phyloP scores from a whole-genome alignment of 2,888 invertebrate species.

The Pollenia griseotomentosa region DNA sequence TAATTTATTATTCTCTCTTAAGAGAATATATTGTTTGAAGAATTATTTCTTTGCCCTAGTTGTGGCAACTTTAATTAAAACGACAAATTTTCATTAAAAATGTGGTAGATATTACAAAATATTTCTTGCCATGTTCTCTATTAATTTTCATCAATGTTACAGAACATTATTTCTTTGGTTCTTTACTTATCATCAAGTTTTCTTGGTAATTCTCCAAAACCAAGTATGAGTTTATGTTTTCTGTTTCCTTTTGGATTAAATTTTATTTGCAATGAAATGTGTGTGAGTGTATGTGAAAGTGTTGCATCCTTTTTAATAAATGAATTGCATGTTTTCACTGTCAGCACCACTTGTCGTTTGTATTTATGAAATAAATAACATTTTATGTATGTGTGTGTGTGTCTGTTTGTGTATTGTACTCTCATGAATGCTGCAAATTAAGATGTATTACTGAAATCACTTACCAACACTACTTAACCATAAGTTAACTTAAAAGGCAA shows the following conservation, averaged over 20 bases:
- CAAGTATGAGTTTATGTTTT: no score
- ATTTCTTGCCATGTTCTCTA: background rate
- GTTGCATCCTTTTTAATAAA: constrained; percentile 40
- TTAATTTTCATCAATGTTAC: constrained; percentile 2
- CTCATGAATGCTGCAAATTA: constrained; percentile 48
- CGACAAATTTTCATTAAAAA: background rate
- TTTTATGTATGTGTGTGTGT: background rate
- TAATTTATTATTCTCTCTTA: no score
- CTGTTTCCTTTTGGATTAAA: background rate
- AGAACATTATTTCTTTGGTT: background rate
- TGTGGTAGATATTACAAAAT: background rate
- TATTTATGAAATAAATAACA: constrained; percentile 23
- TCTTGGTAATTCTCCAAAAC: background rate
- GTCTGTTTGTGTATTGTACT: constrained; percentile 17
- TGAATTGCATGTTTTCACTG: constrained; percentile 50
- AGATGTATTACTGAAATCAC: constrained; percentile 68
- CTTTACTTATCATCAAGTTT: background rate
- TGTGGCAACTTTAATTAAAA: background rate
- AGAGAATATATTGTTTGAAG: no score
- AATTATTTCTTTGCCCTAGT: no score
- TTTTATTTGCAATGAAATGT: constrained; percentile 9
- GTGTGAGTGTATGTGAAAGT: background rate
- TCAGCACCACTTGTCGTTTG: constrained; percentile 49
- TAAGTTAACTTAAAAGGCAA: constrained; percentile 62
- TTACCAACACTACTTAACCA: constrained; percentile 54